Evolutionary conservation across 2,113 vertebrate genomes (phyloP).

Genomic region (Pteruthius melanotis): DNA sequence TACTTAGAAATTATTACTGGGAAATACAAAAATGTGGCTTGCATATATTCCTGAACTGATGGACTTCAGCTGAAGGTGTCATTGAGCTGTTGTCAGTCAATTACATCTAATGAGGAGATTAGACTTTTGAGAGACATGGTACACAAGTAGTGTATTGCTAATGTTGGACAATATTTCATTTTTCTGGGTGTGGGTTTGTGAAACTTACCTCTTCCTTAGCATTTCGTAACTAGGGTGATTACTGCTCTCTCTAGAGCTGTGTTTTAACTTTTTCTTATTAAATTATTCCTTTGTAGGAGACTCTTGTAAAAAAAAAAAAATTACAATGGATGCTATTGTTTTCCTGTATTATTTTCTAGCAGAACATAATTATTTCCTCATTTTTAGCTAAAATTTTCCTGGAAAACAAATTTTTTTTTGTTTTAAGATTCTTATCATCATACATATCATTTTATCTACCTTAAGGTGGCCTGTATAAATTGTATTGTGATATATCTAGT

Average conservation of each 20-base stretch:
- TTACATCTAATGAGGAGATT: not conserved
- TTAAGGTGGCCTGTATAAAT: not conserved
- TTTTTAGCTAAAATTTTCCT: not conserved
- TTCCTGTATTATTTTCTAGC: not conserved
- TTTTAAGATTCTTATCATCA: not conserved
- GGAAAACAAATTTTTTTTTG: not conserved
- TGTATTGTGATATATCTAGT: not conserved
- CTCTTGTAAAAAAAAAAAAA: not conserved
- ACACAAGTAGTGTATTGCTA: not conserved
- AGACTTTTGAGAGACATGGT: not conserved
- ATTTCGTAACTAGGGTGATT: not conserved
- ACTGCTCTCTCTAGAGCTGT: not conserved
- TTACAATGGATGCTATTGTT: not conserved
- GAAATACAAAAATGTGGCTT: not conserved
- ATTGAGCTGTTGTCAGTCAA: not conserved
- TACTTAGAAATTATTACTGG: slow-evolving; percentile 16
- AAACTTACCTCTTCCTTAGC: not conserved
- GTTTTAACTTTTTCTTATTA: not conserved
- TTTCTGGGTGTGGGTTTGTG: not conserved
- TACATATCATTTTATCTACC: not conserved
- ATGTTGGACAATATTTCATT: not conserved
- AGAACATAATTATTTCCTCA: not conserved
- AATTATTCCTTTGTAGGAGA: not conserved
- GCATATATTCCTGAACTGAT: not conserved
- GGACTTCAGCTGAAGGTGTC: not conserved